Evolutionary conservation across 2,888 invertebrate genomes (phyloP), one percentile per base, ranked within the genome.

Genomic region (Amblyteles armatorius): DNA sequence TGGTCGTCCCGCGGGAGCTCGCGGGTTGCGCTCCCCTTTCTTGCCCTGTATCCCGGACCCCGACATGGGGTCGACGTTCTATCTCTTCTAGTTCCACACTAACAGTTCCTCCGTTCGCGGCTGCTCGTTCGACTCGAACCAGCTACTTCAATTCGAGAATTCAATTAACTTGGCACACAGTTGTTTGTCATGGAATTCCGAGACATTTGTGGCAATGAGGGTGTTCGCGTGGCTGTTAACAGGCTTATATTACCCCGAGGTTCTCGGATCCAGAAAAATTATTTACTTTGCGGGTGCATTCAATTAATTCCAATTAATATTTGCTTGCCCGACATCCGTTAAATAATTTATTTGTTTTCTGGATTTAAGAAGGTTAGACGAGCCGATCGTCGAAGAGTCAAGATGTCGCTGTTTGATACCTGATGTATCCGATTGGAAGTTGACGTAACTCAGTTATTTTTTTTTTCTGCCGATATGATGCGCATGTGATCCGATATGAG

Each of bases 1-100:
- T 90, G 88, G 88, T 87, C 88, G 81, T 88, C 88, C 88, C 89
- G 69, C 79, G 84, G 78, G 81, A 87, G 73, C 71, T 68, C 73
- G 65, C 60, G 77, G 73, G 65, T 71, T 57, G 77, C 55, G 69
- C 79, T 78, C 72, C 72, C 79, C 57, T 87, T 87, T 88, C 85
- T 86, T 85, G 84, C 87, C 69, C 74, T 84, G 87, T 88, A 87
- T 82, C 63, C 73, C 65, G 67, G 57, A 63, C 26, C 65, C 68
- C 44, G 44, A 63, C 52, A 55, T 7, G 33, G 57, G 71, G 77
- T 50, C 82, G 71, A 71, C 79, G 29, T 63, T 77, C 52, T 55
- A 73, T 67, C 55, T 73, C 55, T 74, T 68, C 40, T 26, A 11
- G 26, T 33, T 67, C 52, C 40, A 50, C 13, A 33, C 50, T 22